Conservation (phyloP, 1,140 invertebrate species). For the Drosophila baimaii region DNA sequence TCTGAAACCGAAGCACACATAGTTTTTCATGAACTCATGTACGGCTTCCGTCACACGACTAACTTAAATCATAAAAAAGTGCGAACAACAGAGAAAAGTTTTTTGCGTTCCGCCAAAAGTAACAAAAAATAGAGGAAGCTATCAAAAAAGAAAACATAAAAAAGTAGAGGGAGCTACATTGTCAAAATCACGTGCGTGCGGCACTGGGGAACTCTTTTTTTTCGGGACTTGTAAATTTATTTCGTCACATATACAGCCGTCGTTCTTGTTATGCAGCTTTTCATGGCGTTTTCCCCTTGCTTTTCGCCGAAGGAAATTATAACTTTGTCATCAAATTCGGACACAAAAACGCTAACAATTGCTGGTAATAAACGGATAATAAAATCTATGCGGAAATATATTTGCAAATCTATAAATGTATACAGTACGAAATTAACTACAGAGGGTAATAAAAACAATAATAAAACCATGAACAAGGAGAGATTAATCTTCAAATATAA, state of each 20-base stretch:
- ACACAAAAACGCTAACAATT: neutral
- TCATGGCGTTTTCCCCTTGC: slow-evolving; percentile 25
- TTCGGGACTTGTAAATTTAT: slow-evolving; percentile 66
- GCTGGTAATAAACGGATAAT: slow-evolving; percentile 8
- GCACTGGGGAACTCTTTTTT: slow-evolving; percentile 38
- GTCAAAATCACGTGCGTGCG: slow-evolving; percentile 79
- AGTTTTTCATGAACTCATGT: slow-evolving; percentile 28
- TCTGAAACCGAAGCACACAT: slow-evolving; percentile 47
- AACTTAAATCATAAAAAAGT: slow-evolving; percentile 59
- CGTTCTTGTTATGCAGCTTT: slow-evolving; percentile 42
- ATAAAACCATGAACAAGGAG: neutral
- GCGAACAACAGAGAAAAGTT: slow-evolving; percentile 51
- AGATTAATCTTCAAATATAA: neutral
- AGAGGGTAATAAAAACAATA: slow-evolving; percentile 8
- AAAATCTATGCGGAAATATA: slow-evolving; percentile 22
- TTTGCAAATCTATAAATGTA: slow-evolving; percentile 11
- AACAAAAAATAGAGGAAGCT: slow-evolving; percentile 29
- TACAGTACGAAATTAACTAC: slow-evolving; percentile 11
- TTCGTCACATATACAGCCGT: slow-evolving; percentile 52
- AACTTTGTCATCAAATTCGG: slow-evolving; percentile 54
- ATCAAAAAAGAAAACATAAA: slow-evolving; percentile 28
- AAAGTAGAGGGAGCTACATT: slow-evolving; percentile 49
- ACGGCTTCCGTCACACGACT: slow-evolving; percentile 50
- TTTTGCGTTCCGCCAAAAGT: slow-evolving; percentile 54
- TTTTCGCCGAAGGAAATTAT: slow-evolving; percentile 23